Evolutionary conservation across 1,140 invertebrate genomes (phyloP), one percentile per base, ranked within the genome.

Genomic region (Goniozus legneri): DNA sequence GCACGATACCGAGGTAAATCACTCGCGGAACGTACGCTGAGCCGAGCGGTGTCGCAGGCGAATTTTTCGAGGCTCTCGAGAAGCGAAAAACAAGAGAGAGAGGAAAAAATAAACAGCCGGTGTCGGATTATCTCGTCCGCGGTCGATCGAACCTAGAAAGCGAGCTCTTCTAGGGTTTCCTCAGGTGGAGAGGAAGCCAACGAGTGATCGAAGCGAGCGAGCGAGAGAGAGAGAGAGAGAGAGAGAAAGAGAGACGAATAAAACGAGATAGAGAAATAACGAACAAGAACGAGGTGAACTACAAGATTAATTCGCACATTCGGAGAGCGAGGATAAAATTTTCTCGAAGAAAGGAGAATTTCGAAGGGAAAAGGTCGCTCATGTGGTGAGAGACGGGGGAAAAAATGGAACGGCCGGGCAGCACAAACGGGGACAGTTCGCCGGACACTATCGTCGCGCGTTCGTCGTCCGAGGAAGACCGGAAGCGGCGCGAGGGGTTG

Each of bases 381-480:
- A n/a, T n/a, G n/a, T n/a, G n/a, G n/a, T n/a, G n/a, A n/a, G n/a
- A n/a, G n/a, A n/a, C n/a, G n/a, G n/a, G 31, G 38, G 42, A 27
- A 13, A 10, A 30, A 18, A 27, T 4, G 24, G 10, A 27, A 27
- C 24, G 47, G 62, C 4, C 65, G 39, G 51, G 54, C 8, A 62
- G 54, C 42, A 49, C 49, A 15, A 69, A 67, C 48, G 61, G 62
- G 42, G 67, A 52, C 30, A 71, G 67, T 58, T 70, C 64, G 33
- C 55, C 64, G 36, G 64, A 74, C 27, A 65, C 63, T 15, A 50
- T 64, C 46, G 62, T 70, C 47, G 64, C 55, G 10, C 62, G 54
- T 2, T 70, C 60, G 30, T 70, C 62, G 35, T 56, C 64, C 47
- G 64, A 71, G 38, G 66, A 67, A 14, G 64, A 69, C 16, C 52